Evolutionary conservation across 2,113 vertebrate genomes (phyloP).

Genomic region (Anser brachyrhynchus): DNA sequence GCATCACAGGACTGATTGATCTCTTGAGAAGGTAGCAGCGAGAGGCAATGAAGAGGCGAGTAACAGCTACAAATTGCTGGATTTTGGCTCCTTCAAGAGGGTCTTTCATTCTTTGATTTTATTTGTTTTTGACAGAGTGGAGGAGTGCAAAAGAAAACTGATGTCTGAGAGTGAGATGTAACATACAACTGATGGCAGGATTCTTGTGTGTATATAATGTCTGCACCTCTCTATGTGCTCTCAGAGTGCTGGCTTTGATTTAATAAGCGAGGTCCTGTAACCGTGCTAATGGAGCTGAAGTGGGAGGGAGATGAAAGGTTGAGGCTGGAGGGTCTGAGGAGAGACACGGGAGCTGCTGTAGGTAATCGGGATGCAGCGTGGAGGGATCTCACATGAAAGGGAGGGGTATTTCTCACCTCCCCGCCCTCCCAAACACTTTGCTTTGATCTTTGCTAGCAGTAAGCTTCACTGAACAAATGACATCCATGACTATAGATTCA

Average conservation of each 20-base stretch:
- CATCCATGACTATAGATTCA: background rate
- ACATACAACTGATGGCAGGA: background rate
- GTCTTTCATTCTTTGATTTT: constrained; percentile 5
- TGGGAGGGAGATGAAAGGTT: background rate
- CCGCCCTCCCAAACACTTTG: background rate
- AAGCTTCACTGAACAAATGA: background rate
- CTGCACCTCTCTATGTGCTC: background rate
- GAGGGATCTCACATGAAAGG: background rate
- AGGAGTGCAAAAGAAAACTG: constrained; percentile 25
- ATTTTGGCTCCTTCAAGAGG: constrained; percentile 5
- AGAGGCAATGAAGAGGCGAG: background rate
- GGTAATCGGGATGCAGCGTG: background rate
- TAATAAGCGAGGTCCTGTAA: background rate
- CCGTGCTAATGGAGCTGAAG: background rate
- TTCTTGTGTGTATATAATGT: background rate
- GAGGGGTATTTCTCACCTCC: background rate
- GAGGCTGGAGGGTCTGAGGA: background rate
- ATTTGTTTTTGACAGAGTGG: constrained; percentile 10
- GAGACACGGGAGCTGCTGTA: background rate
- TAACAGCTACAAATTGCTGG: background rate
- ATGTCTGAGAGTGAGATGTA: constrained; percentile 9
- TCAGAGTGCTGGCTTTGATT: background rate
- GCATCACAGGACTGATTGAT: background rate
- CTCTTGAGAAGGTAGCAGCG: background rate
- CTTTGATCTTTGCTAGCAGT: constrained; percentile 2